A percentile compares a stretch with the other conserved stretches of the same genome.
These are phyloP conservation scores for Pelobates cultripes DNA, from an alignment of 2,797 vertebrate species.

Conservation along the genomic window DNA sequence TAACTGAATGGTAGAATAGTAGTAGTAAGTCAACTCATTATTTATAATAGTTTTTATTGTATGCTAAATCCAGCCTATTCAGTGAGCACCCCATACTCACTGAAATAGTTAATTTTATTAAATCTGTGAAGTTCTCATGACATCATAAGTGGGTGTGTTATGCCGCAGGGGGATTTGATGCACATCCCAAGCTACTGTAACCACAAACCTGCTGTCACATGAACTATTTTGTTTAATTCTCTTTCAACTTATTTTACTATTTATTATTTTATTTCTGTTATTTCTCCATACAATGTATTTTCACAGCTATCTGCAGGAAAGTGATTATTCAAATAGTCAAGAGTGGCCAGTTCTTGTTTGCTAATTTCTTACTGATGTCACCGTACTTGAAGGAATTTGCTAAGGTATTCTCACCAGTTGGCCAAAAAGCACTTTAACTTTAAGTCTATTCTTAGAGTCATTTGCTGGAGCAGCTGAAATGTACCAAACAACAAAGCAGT, in stretches of 20 bases:
- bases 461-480: conserved; percentile 65
- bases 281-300: neutral
- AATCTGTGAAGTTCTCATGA: too few species aligned
- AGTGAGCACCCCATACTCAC: too few species aligned
- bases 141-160: too few species aligned
- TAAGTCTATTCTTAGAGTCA: conserved; percentile 66
- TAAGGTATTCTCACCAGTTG: conserved; percentile 68
- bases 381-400: conserved; percentile 51
- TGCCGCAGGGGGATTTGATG: too few species aligned
- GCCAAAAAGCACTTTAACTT: conserved; percentile 50
- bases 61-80: too few species aligned
- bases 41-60: too few species aligned
- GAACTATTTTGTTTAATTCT: neutral
- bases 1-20: too few species aligned
- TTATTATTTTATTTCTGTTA: neutral
- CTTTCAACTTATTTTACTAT: too few species aligned
- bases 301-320: neutral
- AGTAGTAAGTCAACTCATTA: too few species aligned
- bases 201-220: neutral
- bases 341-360: conserved; percentile 13
- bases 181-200: neutral
- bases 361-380: conserved; percentile 24
- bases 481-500: conserved; percentile 57
- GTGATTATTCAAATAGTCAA: conserved; percentile 3
- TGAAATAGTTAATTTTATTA: too few species aligned